Evolutionary conservation across 2,797 vertebrate species (phyloP), one percentile per base, ranked within the genome.

Genomic region (Lindbergichthys nudifrons): DNA sequence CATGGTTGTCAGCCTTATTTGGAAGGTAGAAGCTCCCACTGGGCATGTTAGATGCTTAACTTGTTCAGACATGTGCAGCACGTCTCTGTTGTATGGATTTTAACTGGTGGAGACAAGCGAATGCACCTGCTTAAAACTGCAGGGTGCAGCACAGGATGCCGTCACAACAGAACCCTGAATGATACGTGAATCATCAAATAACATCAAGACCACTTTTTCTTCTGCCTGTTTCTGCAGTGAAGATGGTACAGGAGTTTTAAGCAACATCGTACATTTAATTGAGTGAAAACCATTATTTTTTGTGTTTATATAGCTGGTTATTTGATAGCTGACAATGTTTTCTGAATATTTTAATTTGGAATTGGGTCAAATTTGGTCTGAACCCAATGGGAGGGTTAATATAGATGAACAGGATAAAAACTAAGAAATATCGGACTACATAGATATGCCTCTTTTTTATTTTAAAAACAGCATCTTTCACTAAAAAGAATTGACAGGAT

Each of bases 61-160:
- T 82, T 70, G 86, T 81, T 88, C 70, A 85, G 86, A 87, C 87
- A 85, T 70, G 72, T 70, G 79, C 61, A 74, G 73, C 79, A 81
- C 73, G 72, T 87, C 74, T 85, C 75, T 81, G 75, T 73, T 77
- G 76, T 79, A 63, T 73, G 72, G 71, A 84, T 76, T 73, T 54
- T 87, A 85, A 92, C 82, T 74, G 77, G 82, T 80, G 76, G 74
- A 79, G 86, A 90, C 86, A 75, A 77, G 81, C 75, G 58, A 77
- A 62, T 42, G 62, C 88, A 90, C 87, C 89, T 92, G 85, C 85
- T 82, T 84, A 83, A 73, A 82, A 73, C 73, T 71, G 74, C 82
- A 66, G 75, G 84, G 73, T 65, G 82, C 72, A 87, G 85, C 77
- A 47, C 87, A 76, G 65, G 59, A 64, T 81, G 74, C 5, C 36